Evolutionary conservation across 1,140 invertebrate species (phyloP), one percentile per base, ranked within the genome.

Genomic region (Plectus sambesii): DNA sequence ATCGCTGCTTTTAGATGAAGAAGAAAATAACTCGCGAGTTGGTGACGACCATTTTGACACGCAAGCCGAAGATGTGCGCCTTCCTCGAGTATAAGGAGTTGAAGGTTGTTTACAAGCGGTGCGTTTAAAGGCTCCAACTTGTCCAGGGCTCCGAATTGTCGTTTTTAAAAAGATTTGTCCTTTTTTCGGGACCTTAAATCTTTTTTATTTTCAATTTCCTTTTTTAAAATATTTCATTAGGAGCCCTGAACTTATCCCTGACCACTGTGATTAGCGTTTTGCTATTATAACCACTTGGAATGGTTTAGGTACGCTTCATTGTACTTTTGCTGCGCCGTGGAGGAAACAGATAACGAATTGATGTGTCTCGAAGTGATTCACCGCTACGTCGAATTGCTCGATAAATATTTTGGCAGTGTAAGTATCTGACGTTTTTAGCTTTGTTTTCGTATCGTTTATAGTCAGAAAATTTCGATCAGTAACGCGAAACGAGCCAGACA

Each of bases 61-160:
- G 92, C 37, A 98, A 97, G 70, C 89, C 90, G 15, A 96, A 97
- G 74, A 94, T 94, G 88, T 96, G 87, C 60, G 92, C 87, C 60
- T 97, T 98, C 68, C 73, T 98, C 1, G 90, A 97, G 70, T 96
- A 88, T 88, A 87, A 87, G 73, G 90, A 97, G 73, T 79, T 93
- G 35, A 97, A 96, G 79, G 82, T 97, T 66, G 90, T 96, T 39
- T 98, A 94, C 66, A 96, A 96, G 77, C 82, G 89, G 87, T 94
- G 73, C 30, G n/a, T 33, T 12, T 12, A 33, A 12, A n/a, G n/a
- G 12, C n/a, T 33, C 12, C 12, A n/a, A n/a, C n/a, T n/a, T n/a
- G n/a, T n/a, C n/a, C n/a, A n/a, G n/a, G n/a, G n/a, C n/a, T n/a
- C n/a, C n/a, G n/a, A n/a, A n/a, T n/a, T n/a, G n/a, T n/a, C n/a